A percentile compares a stretch with the other conserved stretches of the same genome.
These are phyloP conservation scores for Metaphire vulgaris DNA, from an alignment of 1,140 invertebrate species.

Conservation along the genomic window DNA sequence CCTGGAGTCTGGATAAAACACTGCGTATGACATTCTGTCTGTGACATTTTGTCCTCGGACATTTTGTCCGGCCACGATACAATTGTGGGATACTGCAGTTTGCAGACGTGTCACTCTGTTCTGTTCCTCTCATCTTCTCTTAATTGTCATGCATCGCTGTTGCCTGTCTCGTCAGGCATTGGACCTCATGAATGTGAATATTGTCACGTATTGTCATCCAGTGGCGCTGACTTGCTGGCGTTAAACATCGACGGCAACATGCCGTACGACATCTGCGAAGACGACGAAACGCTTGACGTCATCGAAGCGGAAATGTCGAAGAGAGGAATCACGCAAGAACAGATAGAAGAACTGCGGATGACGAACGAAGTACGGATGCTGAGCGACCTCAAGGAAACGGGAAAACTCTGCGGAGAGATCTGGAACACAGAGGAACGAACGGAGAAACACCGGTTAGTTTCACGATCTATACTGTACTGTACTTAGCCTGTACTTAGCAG, in stretches of 20 bases:
- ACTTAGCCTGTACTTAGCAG: neutral
- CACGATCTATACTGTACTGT: neutral
- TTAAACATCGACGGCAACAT: conserved; percentile 97
- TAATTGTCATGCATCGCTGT: neutral
- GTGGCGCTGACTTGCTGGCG: conserved; percentile 81
- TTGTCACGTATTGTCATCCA: conserved; percentile 39
- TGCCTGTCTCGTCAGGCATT: too few relatives aligned
- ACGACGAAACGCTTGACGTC: conserved; percentile 88
- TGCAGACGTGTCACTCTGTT: neutral
- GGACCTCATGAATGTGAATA: neutral
- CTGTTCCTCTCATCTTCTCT: neutral
- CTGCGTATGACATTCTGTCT: neutral
- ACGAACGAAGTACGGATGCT: conserved; percentile 88
- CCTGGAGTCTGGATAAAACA: too few relatives aligned
- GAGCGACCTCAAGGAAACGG: conserved; percentile 65
- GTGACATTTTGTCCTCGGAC: neutral
- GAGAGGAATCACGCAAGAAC: conserved; percentile 63
- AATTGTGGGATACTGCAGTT: neutral
- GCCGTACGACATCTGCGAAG: conserved; percentile 99
- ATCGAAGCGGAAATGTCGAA: conserved; percentile 98
- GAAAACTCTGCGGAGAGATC: conserved; percentile 66
- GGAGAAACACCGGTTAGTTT: conserved; percentile 14
- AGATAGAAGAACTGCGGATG: conserved; percentile 90
- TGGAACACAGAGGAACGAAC: conserved; percentile 68
- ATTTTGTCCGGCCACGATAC: neutral